Conservation (phyloP, 2,888 invertebrate species). For the Heteromurus nitidus region DNA sequence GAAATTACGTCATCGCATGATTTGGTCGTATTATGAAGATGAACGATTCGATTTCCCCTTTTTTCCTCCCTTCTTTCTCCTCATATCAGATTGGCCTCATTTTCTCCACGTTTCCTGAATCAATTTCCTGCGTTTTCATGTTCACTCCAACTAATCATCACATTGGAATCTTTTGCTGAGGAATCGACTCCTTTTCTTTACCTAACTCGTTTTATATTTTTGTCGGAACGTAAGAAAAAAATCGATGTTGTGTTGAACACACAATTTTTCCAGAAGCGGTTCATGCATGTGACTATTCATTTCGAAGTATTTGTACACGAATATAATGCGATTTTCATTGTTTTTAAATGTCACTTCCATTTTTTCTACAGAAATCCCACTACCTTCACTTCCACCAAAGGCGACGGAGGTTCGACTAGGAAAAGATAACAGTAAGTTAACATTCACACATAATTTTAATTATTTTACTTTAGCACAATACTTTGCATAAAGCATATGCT, state of each 20-base stretch:
- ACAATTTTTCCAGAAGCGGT: too few relatives aligned
- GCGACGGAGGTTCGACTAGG: slow-evolving; percentile 83
- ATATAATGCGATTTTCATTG: too few relatives aligned
- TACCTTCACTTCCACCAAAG: slow-evolving; percentile 89
- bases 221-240: too few relatives aligned
- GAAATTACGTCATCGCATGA: slow-evolving; percentile 20
- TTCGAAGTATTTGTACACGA: too few relatives aligned
- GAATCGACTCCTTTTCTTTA: too few relatives aligned
- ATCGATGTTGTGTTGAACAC: too few relatives aligned
- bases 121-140: slow-evolving; percentile 12
- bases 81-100: slow-evolving; percentile 38
- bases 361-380: slow-evolving; percentile 86
- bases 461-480: not conserved
- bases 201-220: too few relatives aligned
- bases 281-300: too few relatives aligned
- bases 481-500: too few relatives aligned
- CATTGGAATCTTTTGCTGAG: too few relatives aligned
- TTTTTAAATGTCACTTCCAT: slow-evolving; percentile 46
- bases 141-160: too few relatives aligned
- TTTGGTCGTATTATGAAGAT: slow-evolving; percentile 47
- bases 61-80: slow-evolving; percentile 7
- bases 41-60: slow-evolving; percentile 39
- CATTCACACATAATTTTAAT: too few relatives aligned
- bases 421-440: slow-evolving; percentile 71
- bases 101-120: slow-evolving; percentile 44